These are phyloP conservation scores for Pristionchus mayeri DNA, from an alignment of 2,888 invertebrate species.

Conservation along the genomic window DNA sequence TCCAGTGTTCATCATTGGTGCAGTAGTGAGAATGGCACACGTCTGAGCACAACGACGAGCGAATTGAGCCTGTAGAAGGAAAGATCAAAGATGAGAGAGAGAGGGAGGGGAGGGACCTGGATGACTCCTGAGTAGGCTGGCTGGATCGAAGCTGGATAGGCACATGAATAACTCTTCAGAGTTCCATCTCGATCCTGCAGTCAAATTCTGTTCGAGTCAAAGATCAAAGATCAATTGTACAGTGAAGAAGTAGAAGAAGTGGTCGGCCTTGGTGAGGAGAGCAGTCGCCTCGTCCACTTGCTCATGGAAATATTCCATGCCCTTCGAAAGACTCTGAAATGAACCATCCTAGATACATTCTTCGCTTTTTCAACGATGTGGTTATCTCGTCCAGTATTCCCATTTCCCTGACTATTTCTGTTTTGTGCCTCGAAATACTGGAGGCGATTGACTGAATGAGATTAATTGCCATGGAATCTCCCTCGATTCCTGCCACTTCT, in stretches of 20 bases:
- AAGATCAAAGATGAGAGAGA: not conserved
- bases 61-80: slow-evolving; percentile 68
- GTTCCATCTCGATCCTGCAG: slow-evolving; percentile 70
- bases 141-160: slow-evolving; percentile 74
- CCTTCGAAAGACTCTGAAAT: slow-evolving; percentile 45
- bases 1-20: slow-evolving; percentile 75
- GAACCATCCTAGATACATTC: too few species aligned
- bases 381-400: not conserved
- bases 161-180: slow-evolving; percentile 75
- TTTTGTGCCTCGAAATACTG: too few species aligned
- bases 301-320: slow-evolving; percentile 57
- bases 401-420: too few species aligned
- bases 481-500: too few species aligned
- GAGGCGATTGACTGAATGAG: too few species aligned
- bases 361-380: not conserved
- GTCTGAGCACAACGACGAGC: slow-evolving; percentile 76
- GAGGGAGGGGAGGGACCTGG: slow-evolving; percentile 60
- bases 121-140: slow-evolving; percentile 76
- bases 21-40: slow-evolving; percentile 75
- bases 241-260: slow-evolving; percentile 76
- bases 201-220: not conserved
- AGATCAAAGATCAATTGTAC: slow-evolving; percentile 50
- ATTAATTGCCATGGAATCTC: not conserved
- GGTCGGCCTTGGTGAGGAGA: slow-evolving; percentile 71
- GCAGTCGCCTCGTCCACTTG: slow-evolving; percentile 68